Percentiles rank a stretch among this genome's conserved stretches.
These are phyloP conservation scores for Heloderma charlesbogerti DNA, from an alignment of 2,113 vertebrate species.

Conservation along the genomic window DNA sequence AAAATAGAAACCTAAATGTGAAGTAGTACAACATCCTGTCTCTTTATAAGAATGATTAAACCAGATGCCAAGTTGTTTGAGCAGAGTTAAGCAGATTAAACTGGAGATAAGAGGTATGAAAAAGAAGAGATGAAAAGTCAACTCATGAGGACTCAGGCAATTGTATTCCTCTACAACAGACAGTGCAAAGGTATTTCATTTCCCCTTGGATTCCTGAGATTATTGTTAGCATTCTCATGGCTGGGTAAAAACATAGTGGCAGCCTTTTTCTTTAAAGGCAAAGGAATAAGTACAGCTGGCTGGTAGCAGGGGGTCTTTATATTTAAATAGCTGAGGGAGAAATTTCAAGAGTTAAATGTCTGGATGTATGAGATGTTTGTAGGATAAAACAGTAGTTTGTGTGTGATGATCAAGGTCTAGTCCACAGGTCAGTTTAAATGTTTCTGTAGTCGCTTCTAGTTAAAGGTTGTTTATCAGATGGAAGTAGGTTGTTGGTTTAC, in stretches of 20 bases:
- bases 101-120: conserved; percentile 51
- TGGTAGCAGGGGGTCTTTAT: background rate
- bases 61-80: conserved; percentile 27
- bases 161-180: conserved; percentile 60
- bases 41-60: background rate
- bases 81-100: conserved; percentile 38
- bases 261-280: conserved; percentile 38
- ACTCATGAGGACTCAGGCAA: conserved; percentile 42
- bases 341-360: background rate
- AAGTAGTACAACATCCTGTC: background rate
- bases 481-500: background rate
- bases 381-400: background rate
- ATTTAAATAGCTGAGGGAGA: background rate
- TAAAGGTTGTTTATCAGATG: background rate
- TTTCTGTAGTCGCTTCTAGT: background rate
- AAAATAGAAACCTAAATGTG: background rate
- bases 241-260: conserved; percentile 39
- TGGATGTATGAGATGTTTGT: background rate
- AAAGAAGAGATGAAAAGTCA: conserved; percentile 43
- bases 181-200: conserved; percentile 55
- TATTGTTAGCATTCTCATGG: conserved; percentile 61
- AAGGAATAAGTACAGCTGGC: background rate
- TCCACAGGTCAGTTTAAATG: background rate
- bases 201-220: conserved; percentile 51
- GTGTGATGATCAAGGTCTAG: background rate